These are phyloP conservation scores for Balanococcus diminutus DNA, from an alignment of 2,888 invertebrate species.

Conservation along the genomic window DNA sequence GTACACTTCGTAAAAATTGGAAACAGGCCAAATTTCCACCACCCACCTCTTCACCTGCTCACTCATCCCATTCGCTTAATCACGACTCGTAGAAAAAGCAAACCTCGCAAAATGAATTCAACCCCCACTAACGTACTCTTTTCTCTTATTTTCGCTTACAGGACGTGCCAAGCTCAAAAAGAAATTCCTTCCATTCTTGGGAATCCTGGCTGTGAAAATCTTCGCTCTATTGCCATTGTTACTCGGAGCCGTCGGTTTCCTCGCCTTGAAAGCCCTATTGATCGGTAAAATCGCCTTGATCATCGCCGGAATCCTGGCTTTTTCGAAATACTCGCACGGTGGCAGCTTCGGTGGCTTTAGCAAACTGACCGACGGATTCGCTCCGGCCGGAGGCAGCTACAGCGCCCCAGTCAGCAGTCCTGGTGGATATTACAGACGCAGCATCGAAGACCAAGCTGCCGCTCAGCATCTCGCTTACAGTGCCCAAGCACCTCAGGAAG, in stretches of 20 bases:
- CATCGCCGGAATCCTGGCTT: slow-evolving; percentile 72
- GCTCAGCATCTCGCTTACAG: slow-evolving; percentile 76
- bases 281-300: slow-evolving; percentile 80
- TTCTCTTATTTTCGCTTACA: slow-evolving; percentile 60
- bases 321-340: slow-evolving; percentile 71
- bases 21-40: background rate
- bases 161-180: slow-evolving; percentile 81
- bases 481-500: slow-evolving; percentile 65
- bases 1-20: too few relatives aligned
- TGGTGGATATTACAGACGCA: slow-evolving; percentile 63
- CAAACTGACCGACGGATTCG: slow-evolving; percentile 57
- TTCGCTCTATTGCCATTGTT: slow-evolving; percentile 74
- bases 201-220: slow-evolving; percentile 74
- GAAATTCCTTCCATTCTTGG: slow-evolving; percentile 70
- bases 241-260: slow-evolving; percentile 73
- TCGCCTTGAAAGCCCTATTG: slow-evolving; percentile 78
- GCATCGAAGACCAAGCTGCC: slow-evolving; percentile 63
- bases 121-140: background rate
- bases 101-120: background rate
- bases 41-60: background rate
- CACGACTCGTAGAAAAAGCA: too few relatives aligned
- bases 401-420: slow-evolving; percentile 61
- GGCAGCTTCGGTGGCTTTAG: slow-evolving; percentile 61
- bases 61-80: too few relatives aligned
- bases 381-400: slow-evolving; percentile 58